A percentile compares a stretch with the other conserved stretches of the same genome.
Conservation (phyloP, 2,113 vertebrate species). For the Chaetura pelagica region DNA sequence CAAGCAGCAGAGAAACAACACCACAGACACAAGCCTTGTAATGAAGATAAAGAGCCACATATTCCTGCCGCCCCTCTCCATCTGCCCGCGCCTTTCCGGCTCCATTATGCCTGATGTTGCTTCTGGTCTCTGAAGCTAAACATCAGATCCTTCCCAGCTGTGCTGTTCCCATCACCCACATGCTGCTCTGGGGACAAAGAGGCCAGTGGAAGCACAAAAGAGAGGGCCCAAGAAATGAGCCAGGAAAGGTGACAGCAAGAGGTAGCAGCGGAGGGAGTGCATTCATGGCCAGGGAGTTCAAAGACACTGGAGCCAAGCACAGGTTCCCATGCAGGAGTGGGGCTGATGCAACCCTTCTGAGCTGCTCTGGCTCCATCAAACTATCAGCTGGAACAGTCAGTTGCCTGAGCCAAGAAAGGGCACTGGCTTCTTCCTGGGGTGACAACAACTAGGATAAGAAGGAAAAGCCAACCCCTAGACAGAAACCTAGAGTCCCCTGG, state of each 20-base stretch:
- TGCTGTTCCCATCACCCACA: background rate
- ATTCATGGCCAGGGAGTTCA: background rate
- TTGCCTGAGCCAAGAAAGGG: background rate
- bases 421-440: background rate
- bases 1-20: background rate
- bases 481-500: background rate
- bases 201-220: fast-evolving
- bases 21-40: background rate
- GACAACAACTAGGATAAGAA: background rate
- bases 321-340: fast-evolving
- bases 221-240: background rate
- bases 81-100: background rate
- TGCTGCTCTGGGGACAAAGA: fast-evolving
- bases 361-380: background rate
- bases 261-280: fast-evolving
- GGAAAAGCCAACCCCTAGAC: background rate
- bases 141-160: background rate
- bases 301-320: fast-evolving
- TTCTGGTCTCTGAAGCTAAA: background rate
- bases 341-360: background rate
- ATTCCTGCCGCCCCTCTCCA: background rate
- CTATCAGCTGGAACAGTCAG: background rate
- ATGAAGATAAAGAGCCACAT: background rate
- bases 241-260: background rate
- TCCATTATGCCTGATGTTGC: background rate